These are phyloP conservation scores for Dicyrtoma fusca DNA, from an alignment of 2,888 invertebrate species.

Conservation along the genomic window DNA sequence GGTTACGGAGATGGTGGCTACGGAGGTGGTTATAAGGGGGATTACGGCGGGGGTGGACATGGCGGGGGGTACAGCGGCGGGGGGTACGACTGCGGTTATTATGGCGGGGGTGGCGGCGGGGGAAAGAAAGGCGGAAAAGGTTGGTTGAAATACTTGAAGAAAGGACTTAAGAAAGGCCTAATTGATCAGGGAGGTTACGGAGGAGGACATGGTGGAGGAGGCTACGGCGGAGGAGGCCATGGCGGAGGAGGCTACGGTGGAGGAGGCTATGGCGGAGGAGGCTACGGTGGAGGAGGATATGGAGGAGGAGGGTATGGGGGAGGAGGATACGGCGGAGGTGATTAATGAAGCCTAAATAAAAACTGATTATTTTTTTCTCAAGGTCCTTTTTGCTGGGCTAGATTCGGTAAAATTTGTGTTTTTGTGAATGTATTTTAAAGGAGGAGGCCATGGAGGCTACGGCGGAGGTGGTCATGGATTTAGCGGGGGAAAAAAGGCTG, in stretches of 20 bases:
- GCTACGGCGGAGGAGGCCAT: background rate
- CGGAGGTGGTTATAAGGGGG: background rate
- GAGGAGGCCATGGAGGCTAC: background rate
- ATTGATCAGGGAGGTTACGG: background rate
- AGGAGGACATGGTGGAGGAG: conserved; percentile 2
- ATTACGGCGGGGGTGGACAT: conserved; percentile 2
- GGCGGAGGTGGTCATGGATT: conserved; percentile 1
- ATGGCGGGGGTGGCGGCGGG: background rate
- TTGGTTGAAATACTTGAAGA: conserved; percentile 16
- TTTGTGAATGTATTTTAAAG: background rate
- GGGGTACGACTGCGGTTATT: background rate
- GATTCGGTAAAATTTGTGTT: background rate
- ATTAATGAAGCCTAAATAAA: too few relatives aligned
- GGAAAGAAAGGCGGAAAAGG: conserved; percentile 28
- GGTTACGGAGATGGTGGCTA: conserved; percentile 22
- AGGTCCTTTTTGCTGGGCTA: too few relatives aligned
- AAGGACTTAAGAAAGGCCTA: conserved; percentile 23
- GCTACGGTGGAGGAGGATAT: conserved; percentile 11
- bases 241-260: background rate
- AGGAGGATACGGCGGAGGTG: conserved; percentile 7
- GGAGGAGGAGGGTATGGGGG: conserved; percentile 1
- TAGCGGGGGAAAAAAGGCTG: conserved; percentile 33
- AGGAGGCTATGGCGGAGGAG: conserved; percentile 24
- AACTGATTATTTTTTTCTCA: too few relatives aligned
- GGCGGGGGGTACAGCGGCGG: conserved; percentile 21